Evolutionary conservation across 2,888 invertebrate genomes (phyloP).

Genomic region (Scaptomyza reducta): DNA sequence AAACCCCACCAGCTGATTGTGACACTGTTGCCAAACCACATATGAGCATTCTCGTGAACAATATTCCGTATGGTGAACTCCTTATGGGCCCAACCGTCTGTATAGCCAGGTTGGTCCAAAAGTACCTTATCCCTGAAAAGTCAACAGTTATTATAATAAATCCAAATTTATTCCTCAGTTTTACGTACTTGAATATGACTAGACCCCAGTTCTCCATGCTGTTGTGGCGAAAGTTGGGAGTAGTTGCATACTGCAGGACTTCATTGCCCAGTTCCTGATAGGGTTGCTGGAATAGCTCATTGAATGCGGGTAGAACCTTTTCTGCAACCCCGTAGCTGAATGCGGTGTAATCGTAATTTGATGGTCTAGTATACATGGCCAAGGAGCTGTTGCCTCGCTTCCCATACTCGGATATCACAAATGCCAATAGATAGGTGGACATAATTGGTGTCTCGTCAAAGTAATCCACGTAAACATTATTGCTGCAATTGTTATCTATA

Average conservation of each 20-base stretch:
- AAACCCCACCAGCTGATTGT: slow-evolving; percentile 85
- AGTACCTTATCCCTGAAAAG: slow-evolving; percentile 61
- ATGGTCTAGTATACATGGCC: slow-evolving; percentile 88
- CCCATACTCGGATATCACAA: slow-evolving; percentile 87
- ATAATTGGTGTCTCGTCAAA: slow-evolving; percentile 86
- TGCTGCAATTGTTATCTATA: slow-evolving; percentile 30
- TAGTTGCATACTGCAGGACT: slow-evolving; percentile 91
- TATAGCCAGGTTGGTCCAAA: slow-evolving; percentile 61
- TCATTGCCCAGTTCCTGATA: slow-evolving; percentile 86
- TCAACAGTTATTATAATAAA: too few species aligned
- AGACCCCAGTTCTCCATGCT: slow-evolving; percentile 97
- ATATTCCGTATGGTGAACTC: slow-evolving; percentile 86
- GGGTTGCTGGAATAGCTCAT: slow-evolving; percentile 89
- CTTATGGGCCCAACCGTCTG: slow-evolving; percentile 74
- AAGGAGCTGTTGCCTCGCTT: slow-evolving; percentile 55
- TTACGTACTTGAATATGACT: slow-evolving; percentile 90
- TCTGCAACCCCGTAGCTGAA: slow-evolving; percentile 85
- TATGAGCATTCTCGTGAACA: slow-evolving; percentile 85
- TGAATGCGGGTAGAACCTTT: slow-evolving; percentile 76
- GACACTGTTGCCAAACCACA: slow-evolving; percentile 88
- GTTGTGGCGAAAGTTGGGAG: slow-evolving; percentile 90
- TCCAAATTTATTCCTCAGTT: slow-evolving; percentile 34
- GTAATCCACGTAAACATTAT: slow-evolving; percentile 64
- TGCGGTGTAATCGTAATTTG: slow-evolving; percentile 87
- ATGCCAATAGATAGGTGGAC: slow-evolving; percentile 93